phyloP scores from a whole-genome alignment of 2,797 vertebrate species.

The Lepus oiostolus region DNA sequence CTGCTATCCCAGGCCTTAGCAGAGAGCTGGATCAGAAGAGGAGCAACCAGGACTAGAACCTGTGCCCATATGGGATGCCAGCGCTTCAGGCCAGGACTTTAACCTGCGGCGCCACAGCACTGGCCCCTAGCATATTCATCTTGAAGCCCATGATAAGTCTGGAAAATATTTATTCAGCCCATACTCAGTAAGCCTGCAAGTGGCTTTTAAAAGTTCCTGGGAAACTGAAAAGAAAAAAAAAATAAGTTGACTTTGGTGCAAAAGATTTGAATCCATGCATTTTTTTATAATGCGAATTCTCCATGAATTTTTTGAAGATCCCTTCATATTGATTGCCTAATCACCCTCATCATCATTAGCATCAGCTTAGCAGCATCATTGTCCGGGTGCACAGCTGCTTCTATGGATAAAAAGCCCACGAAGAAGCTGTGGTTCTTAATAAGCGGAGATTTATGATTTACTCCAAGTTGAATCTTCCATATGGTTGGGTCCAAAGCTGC shows the following conservation, averaged over 20 bases:
- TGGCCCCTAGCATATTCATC: background rate
- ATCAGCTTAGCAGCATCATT: background rate
- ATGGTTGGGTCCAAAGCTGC: background rate
- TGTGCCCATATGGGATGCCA: no score
- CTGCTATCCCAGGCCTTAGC: no score
- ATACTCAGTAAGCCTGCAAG: background rate
- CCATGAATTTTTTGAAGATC: no score
- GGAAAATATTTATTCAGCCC: background rate
- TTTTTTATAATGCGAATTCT: no score
- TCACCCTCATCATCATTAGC: background rate
- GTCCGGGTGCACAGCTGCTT: background rate
- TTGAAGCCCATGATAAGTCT: background rate
- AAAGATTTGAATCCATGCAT: no score
- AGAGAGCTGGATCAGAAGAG: no score
- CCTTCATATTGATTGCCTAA: background rate
- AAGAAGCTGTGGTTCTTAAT: slow-evolving; percentile 14
- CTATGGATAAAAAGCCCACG: background rate
- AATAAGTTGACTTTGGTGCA: no score
- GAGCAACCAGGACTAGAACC: no score
- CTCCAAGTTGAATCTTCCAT: background rate
- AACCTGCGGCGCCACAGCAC: no score
- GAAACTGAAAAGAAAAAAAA: no score
- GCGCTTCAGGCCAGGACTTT: no score
- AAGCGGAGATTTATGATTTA: background rate
- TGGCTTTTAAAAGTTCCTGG: no score